Percentiles rank a stretch among this genome's conserved stretches.
phyloP scores from a whole-genome alignment of 2,113 vertebrate genomes.

The Phodopus roborovskii region DNA sequence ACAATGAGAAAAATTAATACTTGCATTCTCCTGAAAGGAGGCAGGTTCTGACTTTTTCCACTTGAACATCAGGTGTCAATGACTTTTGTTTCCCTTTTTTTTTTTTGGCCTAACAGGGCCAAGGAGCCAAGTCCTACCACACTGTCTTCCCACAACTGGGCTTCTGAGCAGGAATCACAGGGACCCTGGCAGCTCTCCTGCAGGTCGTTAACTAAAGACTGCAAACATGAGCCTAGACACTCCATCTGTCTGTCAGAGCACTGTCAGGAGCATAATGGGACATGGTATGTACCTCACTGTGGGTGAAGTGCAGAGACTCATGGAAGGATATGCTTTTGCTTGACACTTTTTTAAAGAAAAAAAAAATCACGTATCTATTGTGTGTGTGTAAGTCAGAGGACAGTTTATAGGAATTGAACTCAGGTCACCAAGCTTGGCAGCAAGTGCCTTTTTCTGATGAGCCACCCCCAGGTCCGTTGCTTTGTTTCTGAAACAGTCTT shows the following conservation, averaged over 20 bases:
- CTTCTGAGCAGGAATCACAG: background rate
- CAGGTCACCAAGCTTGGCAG: background rate
- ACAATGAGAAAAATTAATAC: conserved; percentile 36
- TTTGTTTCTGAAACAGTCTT: background rate
- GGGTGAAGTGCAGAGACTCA: background rate
- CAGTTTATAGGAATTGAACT: background rate
- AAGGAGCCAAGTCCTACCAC: background rate
- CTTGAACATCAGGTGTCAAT: background rate
- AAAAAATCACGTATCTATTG: background rate
- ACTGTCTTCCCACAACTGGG: background rate
- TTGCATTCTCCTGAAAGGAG: conserved; percentile 37
- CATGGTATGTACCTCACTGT: background rate
- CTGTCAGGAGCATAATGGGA: background rate
- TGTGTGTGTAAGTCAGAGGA: background rate
- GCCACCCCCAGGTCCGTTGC: background rate
- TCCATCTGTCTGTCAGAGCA: background rate
- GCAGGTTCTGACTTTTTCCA: background rate
- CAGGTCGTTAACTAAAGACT: conserved; percentile 52
- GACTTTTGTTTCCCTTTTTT: background rate
- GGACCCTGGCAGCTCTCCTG: conserved; percentile 32
- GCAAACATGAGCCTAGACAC: background rate
- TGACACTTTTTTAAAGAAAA: background rate
- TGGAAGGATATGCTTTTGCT: background rate
- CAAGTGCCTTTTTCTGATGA: too few relatives aligned
- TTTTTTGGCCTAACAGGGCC: background rate